Percentiles rank a stretch among this genome's conserved stretches.
These are phyloP conservation scores for Antitype chi DNA, from an alignment of 2,888 invertebrate species.

Conservation along the genomic window DNA sequence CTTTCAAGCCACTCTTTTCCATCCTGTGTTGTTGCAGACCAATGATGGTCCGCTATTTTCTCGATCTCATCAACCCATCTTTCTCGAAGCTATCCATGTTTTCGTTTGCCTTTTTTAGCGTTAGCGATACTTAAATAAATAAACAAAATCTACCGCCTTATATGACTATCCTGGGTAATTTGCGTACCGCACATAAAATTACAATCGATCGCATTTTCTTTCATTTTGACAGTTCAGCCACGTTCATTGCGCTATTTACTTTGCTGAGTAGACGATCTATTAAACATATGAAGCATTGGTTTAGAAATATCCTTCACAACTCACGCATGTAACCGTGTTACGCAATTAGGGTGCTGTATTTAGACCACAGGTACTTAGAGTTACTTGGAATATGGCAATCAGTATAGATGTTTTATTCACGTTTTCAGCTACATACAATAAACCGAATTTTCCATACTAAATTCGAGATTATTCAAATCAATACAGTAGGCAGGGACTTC, in stretches of 20 bases:
- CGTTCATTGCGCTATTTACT: background rate
- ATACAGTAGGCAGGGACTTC: slow-evolving; percentile 51
- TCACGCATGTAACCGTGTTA: background rate
- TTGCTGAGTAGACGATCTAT: background rate
- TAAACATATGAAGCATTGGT: background rate
- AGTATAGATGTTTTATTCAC: slow-evolving; percentile 60
- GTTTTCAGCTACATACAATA: slow-evolving; percentile 37
- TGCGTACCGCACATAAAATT: background rate
- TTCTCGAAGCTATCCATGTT: no score
- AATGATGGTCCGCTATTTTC: no score
- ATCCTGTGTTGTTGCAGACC: no score
- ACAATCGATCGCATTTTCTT: background rate
- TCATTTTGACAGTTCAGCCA: background rate
- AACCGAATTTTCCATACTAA: slow-evolving; percentile 43
- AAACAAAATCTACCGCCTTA: background rate
- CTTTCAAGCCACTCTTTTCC: no score
- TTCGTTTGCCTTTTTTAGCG: background rate
- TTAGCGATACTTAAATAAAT: background rate
- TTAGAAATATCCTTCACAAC: background rate
- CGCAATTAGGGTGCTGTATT: background rate
- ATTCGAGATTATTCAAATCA: slow-evolving; percentile 65
- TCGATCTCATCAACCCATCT: no score
- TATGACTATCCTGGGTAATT: background rate
- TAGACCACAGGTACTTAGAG: slow-evolving; percentile 13
- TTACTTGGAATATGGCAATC: slow-evolving; percentile 29